Conservation (phyloP, 2,113 vertebrate species). For the Sinocyclocheilus maitianheensis region DNA sequence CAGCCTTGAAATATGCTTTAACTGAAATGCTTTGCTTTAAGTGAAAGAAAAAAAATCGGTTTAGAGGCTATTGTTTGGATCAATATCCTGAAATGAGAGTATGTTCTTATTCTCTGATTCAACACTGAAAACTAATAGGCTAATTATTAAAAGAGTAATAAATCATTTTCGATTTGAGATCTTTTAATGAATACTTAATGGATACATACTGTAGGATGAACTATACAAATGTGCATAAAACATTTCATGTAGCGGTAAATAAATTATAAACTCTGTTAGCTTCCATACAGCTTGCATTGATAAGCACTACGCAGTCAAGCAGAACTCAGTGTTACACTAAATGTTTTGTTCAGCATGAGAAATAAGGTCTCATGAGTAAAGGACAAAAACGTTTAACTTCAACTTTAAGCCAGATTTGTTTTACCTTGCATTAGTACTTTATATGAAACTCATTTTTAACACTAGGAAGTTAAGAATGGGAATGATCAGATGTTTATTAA, state of each 20-base stretch:
- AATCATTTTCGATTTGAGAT: neutral
- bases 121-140: constrained; percentile 3
- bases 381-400: neutral
- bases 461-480: neutral
- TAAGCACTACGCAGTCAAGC: neutral
- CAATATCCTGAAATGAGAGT: constrained; percentile 4
- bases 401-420: neutral
- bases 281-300: neutral
- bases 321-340: neutral
- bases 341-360: neutral
- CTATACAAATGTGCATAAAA: neutral
- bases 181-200: constrained; percentile 2
- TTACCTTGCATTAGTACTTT: neutral
- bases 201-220: neutral
- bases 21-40: neutral
- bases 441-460: neutral
- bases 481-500: neutral
- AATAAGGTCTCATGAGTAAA: neutral
- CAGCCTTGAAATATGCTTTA: constrained; percentile 8
- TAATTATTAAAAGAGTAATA: constrained; percentile 18
- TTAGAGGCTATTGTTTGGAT: constrained; percentile 29
- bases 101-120: neutral
- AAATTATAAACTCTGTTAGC: neutral
- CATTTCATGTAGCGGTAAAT: neutral
- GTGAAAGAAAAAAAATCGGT: neutral